phyloP scores from a whole-genome alignment of 2,888 invertebrate genomes.

The Brachylomia viminalis region DNA sequence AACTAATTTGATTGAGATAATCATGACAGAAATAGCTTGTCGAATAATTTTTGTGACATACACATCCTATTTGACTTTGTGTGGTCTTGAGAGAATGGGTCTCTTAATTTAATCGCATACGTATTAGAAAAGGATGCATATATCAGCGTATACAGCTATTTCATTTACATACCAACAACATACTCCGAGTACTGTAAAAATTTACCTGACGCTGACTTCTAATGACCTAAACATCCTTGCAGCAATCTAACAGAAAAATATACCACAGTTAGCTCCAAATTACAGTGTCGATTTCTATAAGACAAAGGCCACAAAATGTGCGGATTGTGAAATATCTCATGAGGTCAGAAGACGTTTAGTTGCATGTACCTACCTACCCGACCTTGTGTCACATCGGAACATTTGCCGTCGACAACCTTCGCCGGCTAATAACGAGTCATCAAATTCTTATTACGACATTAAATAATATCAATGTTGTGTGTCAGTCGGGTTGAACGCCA shows the following conservation, averaged over 20 bases:
- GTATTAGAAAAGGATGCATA: conserved; percentile 30
- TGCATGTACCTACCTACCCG: conserved; percentile 62
- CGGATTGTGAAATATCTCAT: conserved; percentile 64
- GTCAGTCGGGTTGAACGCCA: conserved; percentile 52
- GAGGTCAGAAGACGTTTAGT: conserved; percentile 65
- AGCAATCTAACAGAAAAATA: conserved; percentile 46
- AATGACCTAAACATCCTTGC: conserved; percentile 45
- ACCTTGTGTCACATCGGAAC: conserved; percentile 69
- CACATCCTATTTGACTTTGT: conserved; percentile 37
- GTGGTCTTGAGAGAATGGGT: conserved; percentile 48
- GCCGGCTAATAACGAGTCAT: conserved; percentile 79
- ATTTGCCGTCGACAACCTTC: conserved; percentile 67
- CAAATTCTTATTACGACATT: conserved; percentile 82
- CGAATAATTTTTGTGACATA: conserved; percentile 38
- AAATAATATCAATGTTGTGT: conserved; percentile 71
- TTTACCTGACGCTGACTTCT: neutral
- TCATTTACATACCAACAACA: conserved; percentile 23
- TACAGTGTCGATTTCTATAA: conserved; percentile 64
- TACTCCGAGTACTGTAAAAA: conserved; percentile 22
- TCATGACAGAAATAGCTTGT: conserved; percentile 45
- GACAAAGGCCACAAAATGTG: conserved; percentile 65
- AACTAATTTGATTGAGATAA: conserved; percentile 56
- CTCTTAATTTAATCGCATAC: conserved; percentile 34
- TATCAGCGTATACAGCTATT: conserved; percentile 13
- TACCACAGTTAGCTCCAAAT: conserved; percentile 58